Evolutionary conservation across 2,888 invertebrate genomes (phyloP), one percentile per base, ranked within the genome.

Genomic region (Parnassius apollo): DNA sequence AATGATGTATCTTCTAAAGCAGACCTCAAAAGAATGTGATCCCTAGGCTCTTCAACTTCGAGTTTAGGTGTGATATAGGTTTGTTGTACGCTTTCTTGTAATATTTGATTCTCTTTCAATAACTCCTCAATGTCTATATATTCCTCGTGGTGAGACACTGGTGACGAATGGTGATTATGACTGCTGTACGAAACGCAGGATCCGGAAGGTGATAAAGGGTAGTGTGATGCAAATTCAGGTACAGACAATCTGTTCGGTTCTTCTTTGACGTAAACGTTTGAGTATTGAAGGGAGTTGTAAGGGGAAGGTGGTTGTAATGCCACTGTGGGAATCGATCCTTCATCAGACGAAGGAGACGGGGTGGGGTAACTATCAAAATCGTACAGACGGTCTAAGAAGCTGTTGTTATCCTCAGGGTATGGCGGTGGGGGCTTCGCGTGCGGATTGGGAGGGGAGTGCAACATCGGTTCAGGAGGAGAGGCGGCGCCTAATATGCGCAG

Each of bases 1-100:
- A 97, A 97, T 69, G 96, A 95, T 8, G 96, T 97, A 76, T 97
- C 97, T 80, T 96, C 94, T 59, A 97, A 87, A 59, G 96, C 97
- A 77, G 97, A 96, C 64, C 97, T 92, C 62, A 97, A 82, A 59
- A 97, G 87, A 76, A 95, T 94, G 85, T 97, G 96, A 80, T 96
- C 94, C 75, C 94, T 93, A 9, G 93, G 93, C 65, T 91, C 89
- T 66, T 90, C 92, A 1, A 91, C 81, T 76, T 94, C 94, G 64
- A 93, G 83, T 80, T 94, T 94, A 59, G 94, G 93, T 61, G 88
- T 90, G 63, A 91, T 73, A 70, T 81, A 89, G 74, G 68, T 80
- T 12, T 85, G 88, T 65, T 83, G 93, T 71, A 81, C 76, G 67
- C 84, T 87, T 44, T 92, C 92, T 81, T 92, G 93, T 12, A 90